Evolutionary conservation across 2,797 vertebrate genomes (phyloP), one percentile per base, ranked within the genome.

Genomic region (Pteropus rufus): DNA sequence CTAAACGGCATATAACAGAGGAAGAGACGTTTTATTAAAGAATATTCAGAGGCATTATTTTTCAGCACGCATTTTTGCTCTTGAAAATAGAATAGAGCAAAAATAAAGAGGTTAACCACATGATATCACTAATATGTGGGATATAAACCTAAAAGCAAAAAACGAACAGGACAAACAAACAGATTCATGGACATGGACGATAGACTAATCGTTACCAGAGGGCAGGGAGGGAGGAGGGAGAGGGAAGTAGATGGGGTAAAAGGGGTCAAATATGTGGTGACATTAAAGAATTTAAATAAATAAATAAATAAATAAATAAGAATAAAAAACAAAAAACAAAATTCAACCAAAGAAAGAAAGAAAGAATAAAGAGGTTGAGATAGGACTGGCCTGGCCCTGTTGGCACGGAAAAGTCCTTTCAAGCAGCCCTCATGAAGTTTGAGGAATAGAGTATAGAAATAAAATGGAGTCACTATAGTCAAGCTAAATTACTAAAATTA

Each of bases 1-100:
- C 96, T 89, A 94, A 92, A 77, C 44, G 64, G 62, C 29, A 67
- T 39, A 39, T 83, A 72, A 64, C 5, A 3, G 49, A 11, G 29
- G 58, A 72, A 93, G 64, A 85, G 14, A 83, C 64, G 44, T 80
- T 89, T 81, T 49, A 52, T 60, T 83, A 39, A 89, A 58, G 56
- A 87, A 24, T 89, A 80, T 34, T 64, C 77, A 77, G 70, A 93
- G 56, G 86, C 52, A n/a, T 91, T 34, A 34, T 93, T 82, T 92
- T 85, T 67, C 26, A 7, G 31, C 23, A 34, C 70, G n/a, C 82
- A 54, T 67, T 92, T 85, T 84, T 88, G 70, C 39, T 86, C 91
- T 62, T 65, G n/a, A 94, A 90, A 87, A 92, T 70, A 49, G 49
- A 49, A 31, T 14, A 24, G 41, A 94, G 36, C 31, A 70, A 80